These are phyloP conservation scores for Cirrhinus mrigala DNA, from an alignment of 2,797 vertebrate species.

Conservation along the genomic window DNA sequence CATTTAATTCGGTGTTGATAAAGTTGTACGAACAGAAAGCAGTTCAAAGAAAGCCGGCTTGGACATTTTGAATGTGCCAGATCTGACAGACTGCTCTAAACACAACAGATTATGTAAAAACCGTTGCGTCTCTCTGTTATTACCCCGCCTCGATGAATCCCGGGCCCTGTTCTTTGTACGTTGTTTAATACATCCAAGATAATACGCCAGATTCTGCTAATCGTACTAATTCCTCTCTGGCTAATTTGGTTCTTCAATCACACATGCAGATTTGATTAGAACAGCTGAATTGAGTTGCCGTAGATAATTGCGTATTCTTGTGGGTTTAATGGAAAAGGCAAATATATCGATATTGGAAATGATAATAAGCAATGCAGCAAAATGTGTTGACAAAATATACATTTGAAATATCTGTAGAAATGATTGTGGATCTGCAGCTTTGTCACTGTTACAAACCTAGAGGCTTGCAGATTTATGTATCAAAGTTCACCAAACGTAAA, in stretches of 20 bases:
- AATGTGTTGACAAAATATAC: background rate
- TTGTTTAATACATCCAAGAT: conserved; percentile 34
- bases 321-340: background rate
- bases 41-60: conserved; percentile 39
- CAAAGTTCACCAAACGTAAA: too few species aligned
- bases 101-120: conserved; percentile 39
- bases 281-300: conserved; percentile 12
- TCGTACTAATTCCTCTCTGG: conserved; percentile 29
- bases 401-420: background rate
- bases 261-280: conserved; percentile 37
- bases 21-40: conserved; percentile 45
- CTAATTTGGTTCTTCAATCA: conserved; percentile 27
- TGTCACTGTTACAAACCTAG: too few species aligned
- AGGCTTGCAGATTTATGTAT: too few species aligned
- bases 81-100: conserved; percentile 40
- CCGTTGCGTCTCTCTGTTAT: background rate
- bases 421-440: too few species aligned
- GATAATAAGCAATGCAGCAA: background rate
- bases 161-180: conserved; percentile 11
- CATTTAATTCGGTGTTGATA: conserved; percentile 41
- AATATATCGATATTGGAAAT: background rate
- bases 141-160: conserved; percentile 14
- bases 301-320: conserved; percentile 20
- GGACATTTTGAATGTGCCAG: conserved; percentile 36
- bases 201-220: conserved; percentile 31